Conservation (phyloP, 2,888 invertebrate genomes). For the Linyphia triangularis region DNA sequence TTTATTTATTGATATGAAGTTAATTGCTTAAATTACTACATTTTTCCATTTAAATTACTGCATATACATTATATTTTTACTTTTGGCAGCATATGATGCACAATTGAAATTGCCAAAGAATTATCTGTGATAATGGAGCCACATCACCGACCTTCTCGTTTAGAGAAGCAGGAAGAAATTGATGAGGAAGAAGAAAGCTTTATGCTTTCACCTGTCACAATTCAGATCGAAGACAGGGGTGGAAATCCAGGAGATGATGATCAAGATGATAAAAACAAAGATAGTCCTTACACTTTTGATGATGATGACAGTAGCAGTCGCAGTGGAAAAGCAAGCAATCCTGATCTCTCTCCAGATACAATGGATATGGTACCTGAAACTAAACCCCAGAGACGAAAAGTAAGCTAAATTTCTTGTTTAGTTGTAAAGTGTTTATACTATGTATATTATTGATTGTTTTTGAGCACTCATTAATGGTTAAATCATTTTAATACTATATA, state of each 20-base stretch:
- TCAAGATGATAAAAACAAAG: constrained; percentile 52
- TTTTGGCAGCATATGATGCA: constrained; percentile 34
- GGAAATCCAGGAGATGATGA: constrained; percentile 60
- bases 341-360: constrained; percentile 61
- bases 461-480: too few relatives aligned
- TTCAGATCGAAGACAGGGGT: constrained; percentile 74
- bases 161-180: constrained; percentile 75
- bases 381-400: constrained; percentile 66
- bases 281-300: constrained; percentile 44
- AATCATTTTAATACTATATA: too few relatives aligned
- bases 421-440: too few relatives aligned
- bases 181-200: constrained; percentile 70
- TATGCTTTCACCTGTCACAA: constrained; percentile 73
- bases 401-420: too few relatives aligned
- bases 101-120: constrained; percentile 58
- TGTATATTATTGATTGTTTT: too few relatives aligned
- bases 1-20: too few relatives aligned
- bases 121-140: constrained; percentile 73
- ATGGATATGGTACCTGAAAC: constrained; percentile 46
- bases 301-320: constrained; percentile 57
- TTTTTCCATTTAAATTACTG: too few relatives aligned
- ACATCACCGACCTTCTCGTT: constrained; percentile 70
- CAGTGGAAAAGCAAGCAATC: constrained; percentile 52
- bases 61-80: background rate
- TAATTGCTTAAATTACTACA: too few relatives aligned